Conservation (phyloP, 2,888 invertebrate genomes). For the Panzeria rudis region DNA sequence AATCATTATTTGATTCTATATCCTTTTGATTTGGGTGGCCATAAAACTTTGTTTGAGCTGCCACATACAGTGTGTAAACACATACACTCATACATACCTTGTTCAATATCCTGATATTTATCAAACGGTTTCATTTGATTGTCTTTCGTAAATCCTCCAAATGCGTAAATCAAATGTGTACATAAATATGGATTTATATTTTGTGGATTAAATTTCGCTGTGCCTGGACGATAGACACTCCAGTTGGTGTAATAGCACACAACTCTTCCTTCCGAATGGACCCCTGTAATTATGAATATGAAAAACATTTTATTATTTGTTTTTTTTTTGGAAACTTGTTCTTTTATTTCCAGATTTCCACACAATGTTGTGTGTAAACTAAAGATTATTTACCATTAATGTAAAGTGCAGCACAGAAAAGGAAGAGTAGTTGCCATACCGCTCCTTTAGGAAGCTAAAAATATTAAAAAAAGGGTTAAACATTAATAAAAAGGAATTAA, state of each 20-base stretch:
- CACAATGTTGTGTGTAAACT: constrained; percentile 26
- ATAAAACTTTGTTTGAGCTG: constrained; percentile 6
- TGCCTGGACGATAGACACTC: constrained; percentile 95
- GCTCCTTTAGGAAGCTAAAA: constrained; percentile 82
- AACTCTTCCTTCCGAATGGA: constrained; percentile 87
- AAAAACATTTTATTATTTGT: constrained; percentile 1
- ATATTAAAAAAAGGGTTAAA: constrained; percentile 58
- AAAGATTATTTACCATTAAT: constrained; percentile 79
- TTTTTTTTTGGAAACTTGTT: constrained; percentile 3
- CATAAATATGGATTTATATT: constrained; percentile 97
- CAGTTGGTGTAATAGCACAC: constrained; percentile 97
- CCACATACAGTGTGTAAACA: neutral
- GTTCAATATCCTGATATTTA: constrained; percentile 97
- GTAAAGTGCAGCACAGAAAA: constrained; percentile 79
- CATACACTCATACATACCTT: constrained; percentile 86
- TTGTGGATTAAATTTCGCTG: constrained; percentile 95
- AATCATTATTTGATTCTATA: constrained; percentile 60
- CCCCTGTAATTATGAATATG: constrained; percentile 76
- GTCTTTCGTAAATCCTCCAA: constrained; percentile 96
- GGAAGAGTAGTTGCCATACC: constrained; percentile 81
- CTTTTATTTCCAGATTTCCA: neutral
- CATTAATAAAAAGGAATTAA: constrained; percentile 56
- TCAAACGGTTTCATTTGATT: constrained; percentile 96
- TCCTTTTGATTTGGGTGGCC: constrained; percentile 38
- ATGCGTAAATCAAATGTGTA: constrained; percentile 96